These are phyloP conservation scores for Caenorhabditis remanei DNA, from an alignment of 1,140 invertebrate genomes.

Conservation along the genomic window DNA sequence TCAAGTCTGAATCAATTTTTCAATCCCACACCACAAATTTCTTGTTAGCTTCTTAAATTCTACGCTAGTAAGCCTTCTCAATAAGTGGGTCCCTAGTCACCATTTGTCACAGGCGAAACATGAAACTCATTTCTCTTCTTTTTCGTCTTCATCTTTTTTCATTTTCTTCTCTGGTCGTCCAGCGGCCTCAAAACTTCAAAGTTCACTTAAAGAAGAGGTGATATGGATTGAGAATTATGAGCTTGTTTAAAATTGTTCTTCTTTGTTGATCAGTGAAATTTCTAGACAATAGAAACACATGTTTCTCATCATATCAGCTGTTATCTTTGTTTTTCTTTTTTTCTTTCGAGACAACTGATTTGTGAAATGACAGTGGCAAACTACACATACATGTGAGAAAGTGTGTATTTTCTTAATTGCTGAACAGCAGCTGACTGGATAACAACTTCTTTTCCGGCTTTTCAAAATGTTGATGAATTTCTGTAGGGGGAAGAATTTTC, in stretches of 20 bases:
- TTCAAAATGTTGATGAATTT: too few species aligned
- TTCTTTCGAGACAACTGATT: too few species aligned
- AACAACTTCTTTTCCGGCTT: too few species aligned
- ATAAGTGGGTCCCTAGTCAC: conserved; percentile 53
- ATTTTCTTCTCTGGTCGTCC: conserved; percentile 3
- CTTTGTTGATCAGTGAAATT: neutral
- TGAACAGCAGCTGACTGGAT: too few species aligned
- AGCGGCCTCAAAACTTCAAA: conserved; percentile 1
- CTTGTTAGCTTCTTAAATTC: neutral
- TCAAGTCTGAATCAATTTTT: neutral
- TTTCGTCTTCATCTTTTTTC: conserved; percentile 6
- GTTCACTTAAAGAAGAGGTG: neutral
- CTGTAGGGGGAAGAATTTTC: too few species aligned
- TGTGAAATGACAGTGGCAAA: too few species aligned
- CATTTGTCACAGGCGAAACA: conserved; percentile 36
- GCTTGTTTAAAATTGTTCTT: neutral
- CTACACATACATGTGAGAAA: too few species aligned
- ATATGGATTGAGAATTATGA: neutral
- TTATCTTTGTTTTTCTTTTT: neutral
- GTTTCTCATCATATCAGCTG: neutral
- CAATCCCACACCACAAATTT: neutral
- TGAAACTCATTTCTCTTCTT: conserved; percentile 32
- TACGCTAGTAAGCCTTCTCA: conserved; percentile 4
- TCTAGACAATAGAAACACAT: neutral
- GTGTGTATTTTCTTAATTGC: too few species aligned